Percentiles rank a stretch among this genome's conserved stretches.
Evolutionary conservation across 2,888 invertebrate species (phyloP).

Genomic region (Drosophila maculinotata): DNA sequence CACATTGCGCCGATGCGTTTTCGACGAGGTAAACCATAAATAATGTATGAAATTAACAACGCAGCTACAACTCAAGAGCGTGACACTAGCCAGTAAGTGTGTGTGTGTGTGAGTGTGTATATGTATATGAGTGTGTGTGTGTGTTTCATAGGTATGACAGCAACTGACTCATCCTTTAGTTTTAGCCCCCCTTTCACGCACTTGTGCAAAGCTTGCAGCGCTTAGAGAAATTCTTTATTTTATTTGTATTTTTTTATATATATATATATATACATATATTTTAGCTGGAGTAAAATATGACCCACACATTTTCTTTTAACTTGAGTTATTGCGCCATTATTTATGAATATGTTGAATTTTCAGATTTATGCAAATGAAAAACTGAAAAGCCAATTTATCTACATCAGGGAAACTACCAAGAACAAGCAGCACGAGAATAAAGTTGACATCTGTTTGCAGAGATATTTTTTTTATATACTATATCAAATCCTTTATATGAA

Average conservation of each 20-base stretch:
- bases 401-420: conserved; percentile 1
- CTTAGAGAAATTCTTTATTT: conserved; percentile 15
- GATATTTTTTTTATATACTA: no score
- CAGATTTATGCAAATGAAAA: conserved; percentile 29
- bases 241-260: conserved; percentile 6
- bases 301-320: conserved; percentile 5
- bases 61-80: conserved; percentile 51
- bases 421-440: background rate
- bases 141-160: conserved; percentile 17
- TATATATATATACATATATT: background rate
- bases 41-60: conserved; percentile 83
- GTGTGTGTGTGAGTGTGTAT: conserved; percentile 2
- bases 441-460: background rate
- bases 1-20: conserved; percentile 61
- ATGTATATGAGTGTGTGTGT: conserved; percentile 7
- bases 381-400: conserved; percentile 17
- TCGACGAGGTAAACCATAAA: conserved; percentile 83
- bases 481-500: no score
- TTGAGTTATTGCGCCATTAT: conserved; percentile 39
- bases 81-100: conserved; percentile 39
- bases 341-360: conserved; percentile 32
- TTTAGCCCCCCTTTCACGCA: background rate
- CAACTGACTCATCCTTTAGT: conserved; percentile 29
- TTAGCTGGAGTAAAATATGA: conserved; percentile 12
- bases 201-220: conserved; percentile 15